Base-by-base conservation (phyloP, 92 coral and sea anemone genomes). In the Plumapathes pennacea region DNA sequence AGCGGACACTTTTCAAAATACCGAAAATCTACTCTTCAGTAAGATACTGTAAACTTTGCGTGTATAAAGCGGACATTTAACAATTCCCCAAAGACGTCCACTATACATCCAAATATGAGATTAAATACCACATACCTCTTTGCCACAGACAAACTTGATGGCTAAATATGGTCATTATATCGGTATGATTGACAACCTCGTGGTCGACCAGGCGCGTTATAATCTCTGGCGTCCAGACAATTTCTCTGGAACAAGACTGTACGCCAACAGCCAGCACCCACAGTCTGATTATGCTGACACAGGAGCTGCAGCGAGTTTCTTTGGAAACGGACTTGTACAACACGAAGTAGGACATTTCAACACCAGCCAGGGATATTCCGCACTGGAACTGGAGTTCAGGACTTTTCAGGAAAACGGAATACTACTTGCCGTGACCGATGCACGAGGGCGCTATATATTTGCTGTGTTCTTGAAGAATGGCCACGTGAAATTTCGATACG, bases 281-380 rank as follows among this genome's bases (percentile, higher is more conserved):
- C 50, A 54, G 11, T 38, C 1, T 18, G 76, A 31, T 26, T 81
- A 56, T 49, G 80, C 88, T 1, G 56, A 51, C 25, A 48, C 67
- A 30, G 85, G 85, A 4, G 64, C 60, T 31, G 88, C 76, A 0
- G 83, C 64, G 6, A 78, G 84, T 38, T 84, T 84, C 64, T 65
- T 64, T 46, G 78, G 88, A 33, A 45, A 52, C 5, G 90, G 96
- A 4, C 71, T 54, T 38, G 11, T 79, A 33, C 85, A 71, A 48
- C 85, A 83, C 38, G 37, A 55, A 38, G 51, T 60, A 67, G 88
- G 78, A 4, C 57, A 64, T 17, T 78, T 88, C 49, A 74, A 56
- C 32, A 52, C 69, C 22, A 69, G 59, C 49, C 39, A 48, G 2
- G 76, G 74, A 0, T 34, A 49, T n/a, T 32, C 44, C 18, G 54